Base-by-base conservation (phyloP, 2,797 vertebrate genomes). In the Parauchenoglanis ngamensis region DNA sequence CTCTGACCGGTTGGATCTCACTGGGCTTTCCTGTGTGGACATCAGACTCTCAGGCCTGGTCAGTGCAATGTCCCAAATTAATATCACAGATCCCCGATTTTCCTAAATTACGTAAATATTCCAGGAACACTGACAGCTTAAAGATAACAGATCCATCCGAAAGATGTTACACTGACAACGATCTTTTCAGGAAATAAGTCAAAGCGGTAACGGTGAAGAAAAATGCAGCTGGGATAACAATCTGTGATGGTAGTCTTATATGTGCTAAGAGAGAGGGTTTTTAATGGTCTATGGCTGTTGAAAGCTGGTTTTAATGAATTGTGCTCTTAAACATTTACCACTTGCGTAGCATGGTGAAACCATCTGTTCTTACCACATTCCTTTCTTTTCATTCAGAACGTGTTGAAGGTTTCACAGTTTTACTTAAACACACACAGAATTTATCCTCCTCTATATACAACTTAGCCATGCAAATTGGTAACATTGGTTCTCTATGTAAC, bases 31-130 rank as follows among this genome's bases (percentile, higher is more conserved):
- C 90, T 92, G 70, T 90, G 46, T 86, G 73, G 59, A 56, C 19
- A 23, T 25, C 67, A 59, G 83, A 81, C 77, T 84, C 63, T 40
- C 10, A 63, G 59, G 10, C 72, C 83, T 83, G 75, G 84, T 63
- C 70, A 85, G 57, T 46, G 23, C 70, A 68, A 7, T 6, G 78
- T 86, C 84, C 87, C 75, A 68, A 89, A 88, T 89, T 63, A 89
- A 77, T 85, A 86, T 85, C 92, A 91, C 94, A 95, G 93, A 92
- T 95, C 94, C 92, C 90, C 94, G 94, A 95, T 93, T 94, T 92
- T 91, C 92, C 90, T 88, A 88, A 87, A 90, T 90, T 88, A 52
- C 67, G 72, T 81, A 91, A 89, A 90, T 89, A 94, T 88, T 88
- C 79, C 89, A 92, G 63, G 81, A 91, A 92, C 89, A 92, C 86